phyloP scores from a whole-genome alignment of 1,140 invertebrate species.

The Goniozus legneri region DNA sequence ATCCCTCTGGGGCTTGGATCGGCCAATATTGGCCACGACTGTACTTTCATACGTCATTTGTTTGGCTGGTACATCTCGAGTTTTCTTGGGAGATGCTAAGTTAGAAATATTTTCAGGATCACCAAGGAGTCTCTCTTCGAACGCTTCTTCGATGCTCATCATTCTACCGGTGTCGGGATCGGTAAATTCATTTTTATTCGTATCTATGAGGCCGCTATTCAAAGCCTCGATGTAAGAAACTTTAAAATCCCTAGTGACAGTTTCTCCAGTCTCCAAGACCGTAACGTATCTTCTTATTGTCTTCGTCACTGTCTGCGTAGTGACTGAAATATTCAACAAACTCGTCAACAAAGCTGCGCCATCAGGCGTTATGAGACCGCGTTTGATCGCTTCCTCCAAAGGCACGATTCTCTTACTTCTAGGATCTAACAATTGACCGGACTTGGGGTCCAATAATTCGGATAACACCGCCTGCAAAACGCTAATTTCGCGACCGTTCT shows the following conservation, averaged over 20 bases:
- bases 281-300: constrained; percentile 77
- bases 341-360: constrained; percentile 81
- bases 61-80: constrained; percentile 24
- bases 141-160: constrained; percentile 78
- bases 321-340: constrained; percentile 79
- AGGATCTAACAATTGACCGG: constrained; percentile 80
- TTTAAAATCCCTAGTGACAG: constrained; percentile 59
- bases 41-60: constrained; percentile 34
- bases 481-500: constrained; percentile 70
- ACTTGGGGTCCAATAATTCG: constrained; percentile 79
- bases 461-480: constrained; percentile 83
- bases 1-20: no score
- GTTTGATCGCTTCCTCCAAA: constrained; percentile 80
- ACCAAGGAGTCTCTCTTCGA: constrained; percentile 67
- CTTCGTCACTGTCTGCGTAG: constrained; percentile 79
- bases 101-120: constrained; percentile 41
- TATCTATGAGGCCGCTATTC: constrained; percentile 75
- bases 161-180: constrained; percentile 73
- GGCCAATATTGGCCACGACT: constrained; percentile 29
- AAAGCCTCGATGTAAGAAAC: constrained; percentile 77
- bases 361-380: constrained; percentile 78
- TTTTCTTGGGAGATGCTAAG: constrained; percentile 24
- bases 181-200: constrained; percentile 71
- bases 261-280: constrained; percentile 62
- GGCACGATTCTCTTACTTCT: constrained; percentile 72